Conservation (phyloP, 2,888 invertebrate genomes). For the Buathra laborator region DNA sequence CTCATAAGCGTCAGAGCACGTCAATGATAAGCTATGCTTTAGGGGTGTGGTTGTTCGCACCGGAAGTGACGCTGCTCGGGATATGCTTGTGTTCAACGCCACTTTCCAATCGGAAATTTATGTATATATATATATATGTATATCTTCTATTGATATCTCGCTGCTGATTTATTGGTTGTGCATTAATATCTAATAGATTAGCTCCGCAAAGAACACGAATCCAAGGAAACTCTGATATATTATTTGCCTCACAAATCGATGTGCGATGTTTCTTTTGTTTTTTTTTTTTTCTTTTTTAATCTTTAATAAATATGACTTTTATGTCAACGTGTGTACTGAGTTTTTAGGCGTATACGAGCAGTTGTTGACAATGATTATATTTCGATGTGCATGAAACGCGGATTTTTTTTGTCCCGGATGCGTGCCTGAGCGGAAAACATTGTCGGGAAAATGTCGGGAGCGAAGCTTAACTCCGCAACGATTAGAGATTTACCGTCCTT, state of each 20-base stretch:
- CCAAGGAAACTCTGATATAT: not conserved
- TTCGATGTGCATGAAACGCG: conserved; percentile 78
- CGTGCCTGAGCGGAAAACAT: conserved; percentile 36
- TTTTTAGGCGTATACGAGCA: conserved; percentile 9
- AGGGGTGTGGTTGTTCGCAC: not conserved
- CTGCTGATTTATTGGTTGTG: not conserved
- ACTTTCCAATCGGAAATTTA: not conserved
- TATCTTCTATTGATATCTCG: conserved; percentile 10
- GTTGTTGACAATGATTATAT: conserved; percentile 44
- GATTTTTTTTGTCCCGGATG: conserved; percentile 8
- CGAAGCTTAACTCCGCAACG: not conserved
- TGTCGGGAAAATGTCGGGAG: not conserved
- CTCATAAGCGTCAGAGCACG: not conserved
- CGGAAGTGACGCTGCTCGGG: conserved; percentile 13
- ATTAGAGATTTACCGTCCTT: not conserved
- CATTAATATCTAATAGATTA: conserved; percentile 1
- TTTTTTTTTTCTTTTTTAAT: conserved; percentile 5
- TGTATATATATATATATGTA: not conserved
- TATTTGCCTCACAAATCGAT: not conserved
- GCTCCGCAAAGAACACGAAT: not conserved
- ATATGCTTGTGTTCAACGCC: not conserved
- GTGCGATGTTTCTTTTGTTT: conserved; percentile 9
- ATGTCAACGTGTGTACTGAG: not conserved
- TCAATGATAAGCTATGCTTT: conserved; percentile 14
- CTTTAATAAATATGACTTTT: not conserved